phyloP scores from a whole-genome alignment of 2,888 invertebrate genomes.

The Flexamia atlantica region DNA sequence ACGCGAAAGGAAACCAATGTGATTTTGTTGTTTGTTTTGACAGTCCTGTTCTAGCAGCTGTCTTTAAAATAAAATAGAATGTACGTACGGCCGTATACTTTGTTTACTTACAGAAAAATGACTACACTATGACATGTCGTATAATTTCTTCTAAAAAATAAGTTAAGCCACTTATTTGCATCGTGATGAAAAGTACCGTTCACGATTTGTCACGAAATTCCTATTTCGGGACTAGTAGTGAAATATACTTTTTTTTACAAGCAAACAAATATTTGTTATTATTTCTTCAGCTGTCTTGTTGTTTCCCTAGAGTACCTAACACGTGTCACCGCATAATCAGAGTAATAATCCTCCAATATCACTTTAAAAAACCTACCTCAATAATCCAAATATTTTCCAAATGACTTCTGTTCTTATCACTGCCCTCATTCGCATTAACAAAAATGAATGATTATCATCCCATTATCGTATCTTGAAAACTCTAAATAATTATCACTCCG shows the following conservation, averaged over 20 bases:
- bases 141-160: neutral
- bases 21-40: constrained; percentile 1
- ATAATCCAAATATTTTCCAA: neutral
- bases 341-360: neutral
- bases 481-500: neutral
- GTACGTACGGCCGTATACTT: too few species aligned
- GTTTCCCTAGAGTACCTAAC: constrained; percentile 3
- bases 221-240: too few species aligned
- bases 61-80: neutral
- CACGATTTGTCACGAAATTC: neutral
- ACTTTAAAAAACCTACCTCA: neutral
- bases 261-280: too few species aligned
- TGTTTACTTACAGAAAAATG: neutral
- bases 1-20: neutral
- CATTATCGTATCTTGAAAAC: neutral
- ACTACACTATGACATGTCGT: neutral
- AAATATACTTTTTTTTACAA: too few species aligned
- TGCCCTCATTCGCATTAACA: neutral
- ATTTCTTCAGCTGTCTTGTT: too few species aligned
- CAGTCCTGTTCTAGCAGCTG: neutral
- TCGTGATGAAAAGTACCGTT: neutral
- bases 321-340: neutral
- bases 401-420: neutral
- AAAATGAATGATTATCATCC: neutral
- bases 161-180: neutral